phyloP scores from a whole-genome alignment of 2,113 vertebrate species.

The Atractosteus spatula region DNA sequence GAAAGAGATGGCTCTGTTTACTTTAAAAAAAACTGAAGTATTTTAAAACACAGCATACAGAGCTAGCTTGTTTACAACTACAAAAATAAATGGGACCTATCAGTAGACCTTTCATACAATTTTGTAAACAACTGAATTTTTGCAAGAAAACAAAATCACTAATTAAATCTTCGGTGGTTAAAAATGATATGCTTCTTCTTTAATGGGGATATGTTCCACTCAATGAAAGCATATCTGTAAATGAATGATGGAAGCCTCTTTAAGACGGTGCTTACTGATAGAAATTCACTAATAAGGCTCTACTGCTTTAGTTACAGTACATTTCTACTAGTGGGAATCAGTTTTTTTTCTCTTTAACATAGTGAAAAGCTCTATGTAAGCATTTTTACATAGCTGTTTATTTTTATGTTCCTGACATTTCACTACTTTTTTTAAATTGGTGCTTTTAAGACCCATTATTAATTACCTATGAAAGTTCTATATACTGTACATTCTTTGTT shows the following conservation, averaged over 20 bases:
- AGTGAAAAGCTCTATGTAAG: slow-evolving; percentile 54
- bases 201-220: background rate
- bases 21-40: too few species aligned
- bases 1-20: background rate
- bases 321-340: slow-evolving; percentile 26
- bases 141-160: background rate
- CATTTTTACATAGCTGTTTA: slow-evolving; percentile 50
- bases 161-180: background rate
- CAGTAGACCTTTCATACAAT: too few species aligned
- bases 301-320: background rate
- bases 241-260: background rate
- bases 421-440: background rate
- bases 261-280: slow-evolving; percentile 12
- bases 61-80: too few species aligned
- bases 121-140: too few species aligned
- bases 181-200: slow-evolving; percentile 12
- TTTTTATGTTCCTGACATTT: slow-evolving; percentile 24
- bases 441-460: background rate
- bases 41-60: too few species aligned
- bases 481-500: too few species aligned
- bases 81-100: too few species aligned
- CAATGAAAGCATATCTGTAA: background rate
- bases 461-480: too few species aligned
- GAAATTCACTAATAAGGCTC: background rate
- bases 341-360: slow-evolving; percentile 49